Evolutionary conservation across 2,113 vertebrate genomes (phyloP).

Genomic region (Lucifuga dentata): DNA sequence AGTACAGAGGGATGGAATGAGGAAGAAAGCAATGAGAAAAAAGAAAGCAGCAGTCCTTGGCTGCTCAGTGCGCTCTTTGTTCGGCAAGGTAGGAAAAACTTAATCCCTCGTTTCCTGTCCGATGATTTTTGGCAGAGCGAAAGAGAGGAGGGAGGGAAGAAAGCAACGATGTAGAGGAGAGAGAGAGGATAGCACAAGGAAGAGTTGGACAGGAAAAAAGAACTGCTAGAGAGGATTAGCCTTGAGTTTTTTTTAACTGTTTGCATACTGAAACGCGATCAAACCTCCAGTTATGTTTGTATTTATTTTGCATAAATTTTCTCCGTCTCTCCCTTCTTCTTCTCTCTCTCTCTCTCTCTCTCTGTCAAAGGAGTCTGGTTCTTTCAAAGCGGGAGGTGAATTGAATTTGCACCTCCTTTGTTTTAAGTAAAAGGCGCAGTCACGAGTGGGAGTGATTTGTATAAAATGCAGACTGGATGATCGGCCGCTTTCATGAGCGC

Average conservation of each 20-base stretch:
- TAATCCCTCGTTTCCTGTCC: conserved; percentile 98
- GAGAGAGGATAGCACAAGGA: conserved; percentile 60
- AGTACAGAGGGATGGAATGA: conserved; percentile 21
- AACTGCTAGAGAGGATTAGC: conserved; percentile 56
- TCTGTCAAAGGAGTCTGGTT: conserved; percentile 10
- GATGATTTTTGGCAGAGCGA: conserved; percentile 91
- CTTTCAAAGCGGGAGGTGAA: conserved; percentile 33
- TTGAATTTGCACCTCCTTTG: conserved; percentile 61
- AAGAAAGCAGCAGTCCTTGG: conserved; percentile 75
- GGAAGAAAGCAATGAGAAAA: conserved; percentile 19
- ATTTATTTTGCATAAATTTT: conserved; percentile 37
- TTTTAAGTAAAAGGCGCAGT: conserved; percentile 49
- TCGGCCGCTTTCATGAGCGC: conserved; percentile 44
- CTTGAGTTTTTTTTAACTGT: conserved; percentile 83
- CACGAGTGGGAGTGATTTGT: conserved; percentile 56
- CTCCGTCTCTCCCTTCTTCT: conserved; percentile 4
- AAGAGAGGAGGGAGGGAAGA: conserved; percentile 57
- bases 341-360: neutral
- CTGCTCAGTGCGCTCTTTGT: conserved; percentile 93
- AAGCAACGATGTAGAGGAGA: conserved; percentile 1
- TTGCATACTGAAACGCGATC: conserved; percentile 53
- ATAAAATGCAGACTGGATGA: conserved; percentile 62
- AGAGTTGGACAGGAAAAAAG: conserved; percentile 40
- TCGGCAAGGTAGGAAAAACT: conserved; percentile 97
- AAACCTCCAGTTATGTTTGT: conserved; percentile 48